These are phyloP conservation scores for Tortricodes alternella DNA, from an alignment of 2,888 invertebrate genomes.

Conservation along the genomic window DNA sequence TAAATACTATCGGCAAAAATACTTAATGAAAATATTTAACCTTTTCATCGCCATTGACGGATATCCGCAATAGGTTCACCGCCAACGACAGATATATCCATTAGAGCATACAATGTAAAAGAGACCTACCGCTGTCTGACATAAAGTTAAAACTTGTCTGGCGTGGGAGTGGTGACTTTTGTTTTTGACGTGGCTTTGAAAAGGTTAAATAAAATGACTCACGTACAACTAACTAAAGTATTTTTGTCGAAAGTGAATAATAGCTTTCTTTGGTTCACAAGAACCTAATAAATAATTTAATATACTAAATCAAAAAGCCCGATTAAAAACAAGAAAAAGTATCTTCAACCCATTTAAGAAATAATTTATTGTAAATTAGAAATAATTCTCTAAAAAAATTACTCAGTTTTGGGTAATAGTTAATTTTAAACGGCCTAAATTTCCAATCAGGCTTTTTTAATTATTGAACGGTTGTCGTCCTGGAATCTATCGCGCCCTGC, in stretches of 20 bases:
- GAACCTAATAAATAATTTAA: background rate
- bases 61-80: background rate
- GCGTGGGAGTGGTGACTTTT: too few relatives aligned
- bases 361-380: background rate
- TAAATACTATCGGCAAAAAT: constrained; percentile 6
- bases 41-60: background rate
- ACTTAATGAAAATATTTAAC: background rate
- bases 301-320: background rate
- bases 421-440: too few relatives aligned
- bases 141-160: too few relatives aligned
- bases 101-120: too few relatives aligned
- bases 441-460: constrained; percentile 2
- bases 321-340: background rate
- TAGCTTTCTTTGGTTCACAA: constrained; percentile 6
- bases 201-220: too few relatives aligned
- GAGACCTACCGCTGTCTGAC: too few relatives aligned
- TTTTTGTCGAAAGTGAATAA: background rate
- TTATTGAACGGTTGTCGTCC: background rate
- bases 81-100: too few relatives aligned
- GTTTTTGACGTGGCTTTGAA: too few relatives aligned
- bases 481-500: background rate
- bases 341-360: background rate
- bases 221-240: background rate
- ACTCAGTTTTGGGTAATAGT: too few relatives aligned
- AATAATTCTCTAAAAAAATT: too few relatives aligned